Evolutionary conservation across 1,140 invertebrate species (phyloP).

Genomic region (Sycophila sp.): DNA sequence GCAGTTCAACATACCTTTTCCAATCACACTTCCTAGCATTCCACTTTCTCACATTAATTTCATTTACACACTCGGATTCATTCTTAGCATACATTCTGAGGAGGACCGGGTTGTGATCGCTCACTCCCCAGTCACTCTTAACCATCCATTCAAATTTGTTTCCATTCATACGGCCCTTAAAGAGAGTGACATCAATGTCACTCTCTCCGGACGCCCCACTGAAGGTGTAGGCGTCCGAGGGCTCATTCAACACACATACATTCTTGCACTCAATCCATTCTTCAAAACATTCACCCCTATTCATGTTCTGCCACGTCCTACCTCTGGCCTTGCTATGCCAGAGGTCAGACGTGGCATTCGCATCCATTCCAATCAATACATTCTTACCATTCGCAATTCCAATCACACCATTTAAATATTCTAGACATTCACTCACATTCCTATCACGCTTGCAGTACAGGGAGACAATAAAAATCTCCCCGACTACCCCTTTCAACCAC

Average conservation of each 20-base stretch:
- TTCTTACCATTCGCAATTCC: neutral
- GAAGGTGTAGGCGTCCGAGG: slow-evolving; percentile 10
- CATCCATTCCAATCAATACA: slow-evolving; percentile 39
- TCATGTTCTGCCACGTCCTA: too few relatives aligned
- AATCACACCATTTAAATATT: slow-evolving; percentile 18
- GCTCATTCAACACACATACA: slow-evolving; percentile 33
- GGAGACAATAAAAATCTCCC: slow-evolving; percentile 27
- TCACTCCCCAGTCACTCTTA: neutral
- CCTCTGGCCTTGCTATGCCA: slow-evolving; percentile 26
- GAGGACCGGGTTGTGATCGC: slow-evolving; percentile 8
- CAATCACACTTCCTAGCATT: neutral
- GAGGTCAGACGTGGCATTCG: slow-evolving; percentile 35
- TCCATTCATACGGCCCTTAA: neutral
- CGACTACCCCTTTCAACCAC: slow-evolving; percentile 33
- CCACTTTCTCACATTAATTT: neutral
- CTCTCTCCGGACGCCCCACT: slow-evolving; percentile 10
- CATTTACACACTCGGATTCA: too few relatives aligned
- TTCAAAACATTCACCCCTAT: neutral
- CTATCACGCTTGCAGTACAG: slow-evolving; percentile 29
- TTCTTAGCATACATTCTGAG: too few relatives aligned
- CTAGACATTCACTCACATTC: neutral
- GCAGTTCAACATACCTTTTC: neutral
- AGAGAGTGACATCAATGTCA: neutral
- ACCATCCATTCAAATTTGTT: neutral
- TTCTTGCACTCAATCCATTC: neutral